Conservation (phyloP, 2,888 invertebrate species). For the Drosophila mettleri region DNA sequence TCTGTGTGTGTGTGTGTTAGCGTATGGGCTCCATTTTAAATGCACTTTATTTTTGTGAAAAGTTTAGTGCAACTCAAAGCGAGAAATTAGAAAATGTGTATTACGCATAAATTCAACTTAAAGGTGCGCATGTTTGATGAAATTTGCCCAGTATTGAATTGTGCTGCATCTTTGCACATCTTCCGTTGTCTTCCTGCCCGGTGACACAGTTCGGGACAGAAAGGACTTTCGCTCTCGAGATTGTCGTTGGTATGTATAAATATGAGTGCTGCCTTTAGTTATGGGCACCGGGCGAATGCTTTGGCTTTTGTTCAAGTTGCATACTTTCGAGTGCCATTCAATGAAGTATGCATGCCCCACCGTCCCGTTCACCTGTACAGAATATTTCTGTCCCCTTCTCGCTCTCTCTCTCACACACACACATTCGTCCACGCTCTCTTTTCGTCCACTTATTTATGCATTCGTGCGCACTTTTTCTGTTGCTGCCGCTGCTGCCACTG, state of each 20-base stretch:
- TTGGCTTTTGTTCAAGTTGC: conserved; percentile 46
- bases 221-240: conserved; percentile 36
- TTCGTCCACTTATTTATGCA: conserved; percentile 74
- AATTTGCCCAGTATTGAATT: conserved; percentile 39
- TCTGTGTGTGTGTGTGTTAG: conserved; percentile 7
- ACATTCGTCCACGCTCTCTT: conserved; percentile 4
- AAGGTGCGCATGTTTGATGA: conserved; percentile 21
- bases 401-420: conserved; percentile 3
- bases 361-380: conserved; percentile 27
- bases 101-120: conserved; percentile 36
- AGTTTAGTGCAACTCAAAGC: conserved; percentile 39
- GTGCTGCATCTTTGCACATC: conserved; percentile 5
- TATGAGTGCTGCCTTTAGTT: conserved; percentile 15
- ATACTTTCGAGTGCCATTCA: conserved; percentile 77
- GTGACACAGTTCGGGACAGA: conserved; percentile 42
- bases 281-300: conserved; percentile 19
- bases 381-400: not conserved
- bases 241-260: conserved; percentile 30
- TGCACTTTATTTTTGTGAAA: conserved; percentile 55
- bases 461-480: conserved; percentile 74
- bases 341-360: conserved; percentile 66
- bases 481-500: conserved; percentile 22
- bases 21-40: conserved; percentile 42
- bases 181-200: conserved; percentile 21
- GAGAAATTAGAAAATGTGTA: conserved; percentile 33